Evolutionary conservation across 2,113 vertebrate species (phyloP), one percentile per base, ranked within the genome.

Genomic region (Nycticryphes semicollaris): DNA sequence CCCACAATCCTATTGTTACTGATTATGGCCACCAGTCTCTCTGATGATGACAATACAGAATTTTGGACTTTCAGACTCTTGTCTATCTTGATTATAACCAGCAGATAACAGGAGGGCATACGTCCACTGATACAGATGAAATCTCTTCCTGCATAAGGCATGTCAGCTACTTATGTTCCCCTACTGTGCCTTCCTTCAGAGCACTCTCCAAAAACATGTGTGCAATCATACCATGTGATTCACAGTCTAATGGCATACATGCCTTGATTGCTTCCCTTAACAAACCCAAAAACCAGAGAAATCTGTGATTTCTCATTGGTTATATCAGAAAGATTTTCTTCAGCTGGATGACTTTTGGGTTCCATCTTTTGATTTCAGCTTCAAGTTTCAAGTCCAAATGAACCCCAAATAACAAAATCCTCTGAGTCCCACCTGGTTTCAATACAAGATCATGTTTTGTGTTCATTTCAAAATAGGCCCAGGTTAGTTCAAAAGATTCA

Each of bases 401-500:
- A 91, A 87, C 67, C 75, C 87, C 45, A 76, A 93, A 93, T 74
- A 96, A 77, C 30, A 83, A 77, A 94, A 96, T 69, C 8, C 63
- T 85, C 78, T 27, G 18, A 67, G n/a, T 80, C 41, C 72, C 92
- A 96, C 94, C 95, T 96, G 95, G 87, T 96, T 97, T 96, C 93
- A 97, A 94, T 97, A 94, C 41, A 96, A 94, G 91, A 93, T 86
- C 72, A 80, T 96, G 92, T 90, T 95, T 80, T 93, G 22, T 85
- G 57, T 91, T 93, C 19, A 0, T 83, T 96, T 91, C 87, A 96
- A 95, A 96, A 77, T 67, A 91, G 87, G 59, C 50, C 70, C 81
- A 97, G 84, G 89, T 96, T 96, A 82, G 91, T 95, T 94, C 90
- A 94, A 96, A 95, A 95, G 67, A 91, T 86, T 96, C 84, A 70